These are phyloP conservation scores for Zootermopsis nevadensis DNA, from an alignment of 2,888 invertebrate species.

Conservation along the genomic window DNA sequence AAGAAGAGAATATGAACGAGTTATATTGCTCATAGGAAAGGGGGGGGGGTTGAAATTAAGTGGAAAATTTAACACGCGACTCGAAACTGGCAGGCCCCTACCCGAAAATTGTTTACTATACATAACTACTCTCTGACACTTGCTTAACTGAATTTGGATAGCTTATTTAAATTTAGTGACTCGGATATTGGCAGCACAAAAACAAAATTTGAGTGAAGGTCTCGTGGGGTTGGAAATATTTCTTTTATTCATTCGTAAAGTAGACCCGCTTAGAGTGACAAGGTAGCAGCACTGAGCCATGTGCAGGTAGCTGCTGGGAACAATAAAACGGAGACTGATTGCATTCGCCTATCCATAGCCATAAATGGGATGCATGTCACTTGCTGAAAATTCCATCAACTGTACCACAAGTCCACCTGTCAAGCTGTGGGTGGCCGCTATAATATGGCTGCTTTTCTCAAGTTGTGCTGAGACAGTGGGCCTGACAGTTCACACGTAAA, in stretches of 20 bases:
- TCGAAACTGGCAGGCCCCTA: too few relatives aligned
- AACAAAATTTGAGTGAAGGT: constrained; percentile 8
- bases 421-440: neutral
- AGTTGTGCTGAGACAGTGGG: too few relatives aligned
- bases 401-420: neutral
- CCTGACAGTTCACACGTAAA: too few relatives aligned
- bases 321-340: neutral
- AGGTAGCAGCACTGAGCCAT: neutral
- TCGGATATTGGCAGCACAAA: neutral
- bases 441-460: neutral
- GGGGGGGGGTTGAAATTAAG: too few relatives aligned
- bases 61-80: too few relatives aligned
- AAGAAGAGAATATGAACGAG: too few relatives aligned
- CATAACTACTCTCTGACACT: too few relatives aligned
- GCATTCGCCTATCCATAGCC: neutral
- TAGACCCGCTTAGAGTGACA: neutral
- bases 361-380: neutral
- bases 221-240: neutral
- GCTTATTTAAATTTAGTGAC: neutral
- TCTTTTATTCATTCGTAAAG: neutral
- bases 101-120: too few relatives aligned
- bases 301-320: constrained; percentile 1
- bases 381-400: constrained; percentile 13
- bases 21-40: too few relatives aligned
- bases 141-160: neutral